phyloP scores from a whole-genome alignment of 2,797 vertebrate species.

The Galaxias olidus region DNA sequence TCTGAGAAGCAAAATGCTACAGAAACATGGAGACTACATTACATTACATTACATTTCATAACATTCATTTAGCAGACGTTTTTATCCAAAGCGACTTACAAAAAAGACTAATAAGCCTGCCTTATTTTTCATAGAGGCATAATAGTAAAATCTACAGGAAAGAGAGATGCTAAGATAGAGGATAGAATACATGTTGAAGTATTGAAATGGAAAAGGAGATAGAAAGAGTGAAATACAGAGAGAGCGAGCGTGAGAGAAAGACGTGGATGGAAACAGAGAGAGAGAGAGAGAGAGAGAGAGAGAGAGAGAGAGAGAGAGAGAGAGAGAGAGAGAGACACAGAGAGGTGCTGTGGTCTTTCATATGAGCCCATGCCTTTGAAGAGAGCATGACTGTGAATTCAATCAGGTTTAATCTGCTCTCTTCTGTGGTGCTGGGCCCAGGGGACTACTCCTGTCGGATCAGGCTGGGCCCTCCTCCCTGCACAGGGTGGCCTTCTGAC shows the following conservation, averaged over 20 bases:
- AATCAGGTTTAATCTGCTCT: conserved; percentile 53
- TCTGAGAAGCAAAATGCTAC: too few species aligned
- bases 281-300: background rate
- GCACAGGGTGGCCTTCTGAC: conserved; percentile 25
- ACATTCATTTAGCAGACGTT: too few species aligned
- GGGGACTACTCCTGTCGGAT: conserved; percentile 34
- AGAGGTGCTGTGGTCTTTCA: conserved; percentile 28
- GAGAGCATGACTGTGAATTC: conserved; percentile 45
- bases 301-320: background rate
- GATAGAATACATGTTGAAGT: background rate
- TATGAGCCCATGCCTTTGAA: conserved; percentile 49
- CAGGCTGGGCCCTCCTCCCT: conserved; percentile 29
- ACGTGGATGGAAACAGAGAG: conserved; percentile 2
- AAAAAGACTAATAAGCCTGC: too few species aligned
- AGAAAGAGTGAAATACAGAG: background rate
- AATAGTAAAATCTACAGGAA: background rate
- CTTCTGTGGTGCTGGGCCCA: conserved; percentile 27
- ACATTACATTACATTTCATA: too few species aligned
- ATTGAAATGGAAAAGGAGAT: too few species aligned
- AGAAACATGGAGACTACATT: too few species aligned
- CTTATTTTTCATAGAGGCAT: background rate
- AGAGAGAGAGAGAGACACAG: conserved; percentile 10
- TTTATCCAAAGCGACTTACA: too few species aligned
- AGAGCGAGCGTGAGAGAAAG: background rate
- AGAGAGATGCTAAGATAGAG: background rate